These are phyloP conservation scores for Parotia lawesii DNA, from an alignment of 2,113 vertebrate species.

Conservation along the genomic window DNA sequence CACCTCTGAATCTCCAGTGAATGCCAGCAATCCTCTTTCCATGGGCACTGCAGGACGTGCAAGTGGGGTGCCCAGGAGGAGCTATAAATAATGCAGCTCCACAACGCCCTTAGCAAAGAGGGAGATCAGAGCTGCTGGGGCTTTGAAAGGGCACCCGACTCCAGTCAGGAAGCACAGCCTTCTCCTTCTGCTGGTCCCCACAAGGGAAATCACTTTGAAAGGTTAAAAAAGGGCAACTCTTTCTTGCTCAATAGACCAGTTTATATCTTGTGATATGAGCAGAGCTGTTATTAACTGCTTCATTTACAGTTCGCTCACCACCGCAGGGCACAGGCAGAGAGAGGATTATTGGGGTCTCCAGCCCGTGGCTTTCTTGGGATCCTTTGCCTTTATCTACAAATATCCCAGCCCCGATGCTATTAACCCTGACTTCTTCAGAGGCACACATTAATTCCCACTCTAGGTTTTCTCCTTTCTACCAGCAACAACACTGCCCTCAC, in stretches of 20 bases:
- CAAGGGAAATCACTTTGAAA: constrained; percentile 14
- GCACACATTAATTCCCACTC: background rate
- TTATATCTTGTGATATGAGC: background rate
- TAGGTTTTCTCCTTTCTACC: background rate
- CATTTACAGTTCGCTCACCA: background rate
- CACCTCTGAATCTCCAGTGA: background rate
- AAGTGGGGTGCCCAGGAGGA: background rate
- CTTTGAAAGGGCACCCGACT: background rate
- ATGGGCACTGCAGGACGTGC: background rate
- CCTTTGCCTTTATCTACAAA: background rate
- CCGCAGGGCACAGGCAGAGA: rapidly evolving
- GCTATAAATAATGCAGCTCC: background rate
- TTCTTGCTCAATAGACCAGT: background rate
- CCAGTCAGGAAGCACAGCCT: background rate
- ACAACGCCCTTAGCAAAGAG: background rate
- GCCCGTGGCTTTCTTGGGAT: background rate
- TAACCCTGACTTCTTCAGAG: background rate
- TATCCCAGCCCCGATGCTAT: background rate
- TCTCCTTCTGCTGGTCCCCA: background rate
- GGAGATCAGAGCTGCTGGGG: background rate
- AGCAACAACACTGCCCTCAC: background rate
- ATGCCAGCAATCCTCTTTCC: background rate
- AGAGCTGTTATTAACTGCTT: background rate
- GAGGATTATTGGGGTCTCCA: background rate
- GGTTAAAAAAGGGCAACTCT: background rate